Conservation (phyloP, 2,888 invertebrate species). For the Tenodera sinensis region DNA sequence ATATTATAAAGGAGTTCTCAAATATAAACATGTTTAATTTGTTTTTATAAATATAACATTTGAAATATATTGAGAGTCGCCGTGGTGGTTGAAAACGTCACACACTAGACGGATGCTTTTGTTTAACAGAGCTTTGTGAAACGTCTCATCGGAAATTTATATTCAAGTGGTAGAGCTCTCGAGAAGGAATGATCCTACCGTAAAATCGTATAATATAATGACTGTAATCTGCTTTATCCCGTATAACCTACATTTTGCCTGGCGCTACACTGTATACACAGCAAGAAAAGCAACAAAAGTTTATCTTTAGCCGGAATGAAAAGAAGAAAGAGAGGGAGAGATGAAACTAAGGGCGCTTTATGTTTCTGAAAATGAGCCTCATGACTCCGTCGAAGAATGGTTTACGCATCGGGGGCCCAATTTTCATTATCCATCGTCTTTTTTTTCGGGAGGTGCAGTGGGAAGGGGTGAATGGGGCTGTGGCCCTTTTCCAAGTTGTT, state of each 20-base stretch:
- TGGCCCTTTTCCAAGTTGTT: not conserved
- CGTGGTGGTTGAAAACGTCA: too few relatives aligned
- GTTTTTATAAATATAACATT: too few relatives aligned
- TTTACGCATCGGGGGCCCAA: not conserved
- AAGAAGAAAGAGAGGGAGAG: not conserved
- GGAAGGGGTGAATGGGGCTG: not conserved
- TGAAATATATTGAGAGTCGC: too few relatives aligned
- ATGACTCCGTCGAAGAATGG: not conserved
- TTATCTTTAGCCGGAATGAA: not conserved
- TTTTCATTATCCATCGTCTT: slow-evolving; percentile 15
- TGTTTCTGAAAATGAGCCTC: slow-evolving; percentile 9
- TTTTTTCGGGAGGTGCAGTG: not conserved
- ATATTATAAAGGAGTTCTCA: too few relatives aligned
- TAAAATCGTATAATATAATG: too few relatives aligned
- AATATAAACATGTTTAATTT: too few relatives aligned
- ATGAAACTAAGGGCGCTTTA: not conserved
- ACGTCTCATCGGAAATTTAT: too few relatives aligned
- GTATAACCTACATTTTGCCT: not conserved
- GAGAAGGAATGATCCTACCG: too few relatives aligned
- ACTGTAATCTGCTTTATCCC: too few relatives aligned
- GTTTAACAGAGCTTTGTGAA: too few relatives aligned
- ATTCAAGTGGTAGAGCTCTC: too few relatives aligned
- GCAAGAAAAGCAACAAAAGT: not conserved
- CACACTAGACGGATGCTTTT: too few relatives aligned
- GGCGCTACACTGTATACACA: not conserved